Conservation (phyloP, 2,113 vertebrate genomes). For the Stomatorhinus ivindoensis region DNA sequence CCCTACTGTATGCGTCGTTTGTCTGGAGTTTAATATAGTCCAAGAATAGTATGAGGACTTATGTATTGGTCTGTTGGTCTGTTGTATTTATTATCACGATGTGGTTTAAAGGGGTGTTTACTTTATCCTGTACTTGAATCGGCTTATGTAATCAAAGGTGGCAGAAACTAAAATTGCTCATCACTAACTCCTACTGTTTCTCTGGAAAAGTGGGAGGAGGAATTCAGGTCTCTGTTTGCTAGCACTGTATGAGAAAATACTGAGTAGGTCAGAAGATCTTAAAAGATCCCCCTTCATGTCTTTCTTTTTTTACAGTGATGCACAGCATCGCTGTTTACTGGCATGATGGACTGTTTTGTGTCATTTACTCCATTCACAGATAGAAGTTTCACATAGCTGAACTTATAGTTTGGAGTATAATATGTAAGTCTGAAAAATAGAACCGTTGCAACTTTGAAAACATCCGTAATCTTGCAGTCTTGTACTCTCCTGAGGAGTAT, state of each 20-base stretch:
- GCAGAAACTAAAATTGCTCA: background rate
- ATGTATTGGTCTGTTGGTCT: background rate
- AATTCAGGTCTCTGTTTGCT: background rate
- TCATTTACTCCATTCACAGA: background rate
- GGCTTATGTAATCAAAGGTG: background rate
- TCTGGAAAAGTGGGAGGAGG: background rate
- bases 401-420: background rate
- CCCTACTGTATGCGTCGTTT: background rate
- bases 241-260: background rate
- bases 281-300: background rate
- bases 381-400: background rate
- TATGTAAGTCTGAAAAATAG: background rate
- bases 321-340: background rate
- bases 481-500: background rate
- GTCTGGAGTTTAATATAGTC: background rate
- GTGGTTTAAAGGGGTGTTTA: background rate
- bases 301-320: background rate
- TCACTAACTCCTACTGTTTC: background rate
- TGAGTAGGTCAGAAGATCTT: background rate
- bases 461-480: background rate
- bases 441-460: background rate
- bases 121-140: background rate
- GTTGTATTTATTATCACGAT: background rate
- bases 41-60: background rate
- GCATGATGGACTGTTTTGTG: background rate